Percentiles rank a stretch among this genome's conserved stretches.
Conservation (phyloP, 92 coral and sea anemone genomes). For the Montipora capitata region DNA sequence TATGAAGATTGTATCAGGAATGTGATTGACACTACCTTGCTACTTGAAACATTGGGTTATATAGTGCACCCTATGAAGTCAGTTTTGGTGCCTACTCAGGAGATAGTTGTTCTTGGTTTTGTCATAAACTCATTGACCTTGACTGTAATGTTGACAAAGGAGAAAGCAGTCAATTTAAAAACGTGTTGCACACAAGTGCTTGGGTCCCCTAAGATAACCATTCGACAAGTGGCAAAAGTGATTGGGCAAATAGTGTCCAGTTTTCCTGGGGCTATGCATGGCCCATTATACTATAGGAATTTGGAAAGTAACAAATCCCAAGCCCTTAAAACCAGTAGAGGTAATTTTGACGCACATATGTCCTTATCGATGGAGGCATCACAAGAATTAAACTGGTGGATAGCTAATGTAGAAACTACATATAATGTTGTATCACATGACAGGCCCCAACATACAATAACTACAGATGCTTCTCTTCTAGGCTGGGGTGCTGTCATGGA, state of each 20-base stretch:
- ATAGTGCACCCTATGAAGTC: not conserved
- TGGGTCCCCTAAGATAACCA: not conserved
- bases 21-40: too few relatives aligned
- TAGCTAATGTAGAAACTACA: conserved; percentile 3
- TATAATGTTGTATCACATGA: conserved; percentile 40
- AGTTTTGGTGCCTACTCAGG: conserved; percentile 16
- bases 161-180: not conserved
- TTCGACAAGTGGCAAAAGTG: conserved; percentile 52
- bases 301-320: conserved; percentile 41
- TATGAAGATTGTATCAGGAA: too few relatives aligned
- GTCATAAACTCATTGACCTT: conserved; percentile 23
- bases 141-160: conserved; percentile 13
- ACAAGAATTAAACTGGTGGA: conserved; percentile 63
- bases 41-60: not conserved
- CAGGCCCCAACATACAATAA: conserved; percentile 24
- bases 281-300: not conserved
- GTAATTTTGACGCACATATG: conserved; percentile 55
- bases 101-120: conserved; percentile 14
- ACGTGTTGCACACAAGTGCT: too few relatives aligned
- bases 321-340: conserved; percentile 29
- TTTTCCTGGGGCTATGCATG: conserved; percentile 45
- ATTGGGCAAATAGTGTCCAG: conserved; percentile 56
- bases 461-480: conserved; percentile 58
- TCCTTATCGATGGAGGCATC: conserved; percentile 39
- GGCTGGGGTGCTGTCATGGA: conserved; percentile 18